Conservation (phyloP, 2,113 vertebrate genomes). For the Ailuropoda melanoleuca region DNA sequence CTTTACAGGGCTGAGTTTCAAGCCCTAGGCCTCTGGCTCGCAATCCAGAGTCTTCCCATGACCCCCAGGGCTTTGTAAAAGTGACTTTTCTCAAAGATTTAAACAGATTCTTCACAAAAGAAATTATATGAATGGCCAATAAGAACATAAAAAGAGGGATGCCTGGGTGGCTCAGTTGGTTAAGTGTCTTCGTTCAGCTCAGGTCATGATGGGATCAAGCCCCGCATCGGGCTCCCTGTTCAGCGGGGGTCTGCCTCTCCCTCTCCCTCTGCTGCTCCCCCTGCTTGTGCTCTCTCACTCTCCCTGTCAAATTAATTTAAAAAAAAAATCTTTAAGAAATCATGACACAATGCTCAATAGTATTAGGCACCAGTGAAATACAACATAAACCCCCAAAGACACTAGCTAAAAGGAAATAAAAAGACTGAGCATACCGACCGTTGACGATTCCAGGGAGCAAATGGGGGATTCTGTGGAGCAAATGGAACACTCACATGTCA, state of each 20-base stretch:
- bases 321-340: background rate
- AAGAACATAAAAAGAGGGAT: background rate
- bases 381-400: background rate
- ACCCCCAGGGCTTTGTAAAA: background rate
- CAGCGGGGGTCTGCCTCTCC: background rate
- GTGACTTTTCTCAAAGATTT: background rate
- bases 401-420: background rate
- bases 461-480: accelerated
- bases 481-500: background rate
- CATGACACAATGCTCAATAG: background rate
- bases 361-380: background rate
- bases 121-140: background rate
- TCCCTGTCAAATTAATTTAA: background rate
- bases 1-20: background rate
- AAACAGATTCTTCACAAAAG: background rate
- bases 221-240: too few relatives aligned
- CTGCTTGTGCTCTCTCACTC: background rate
- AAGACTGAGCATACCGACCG: background rate
- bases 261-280: background rate
- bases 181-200: too few relatives aligned
- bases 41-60: background rate
- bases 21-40: background rate
- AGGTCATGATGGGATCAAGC: too few relatives aligned
- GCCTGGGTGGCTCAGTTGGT: too few relatives aligned
- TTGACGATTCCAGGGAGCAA: background rate